Evolutionary conservation across 2,113 vertebrate species (phyloP), one percentile per base, ranked within the genome.

Genomic region (Notarius quadriscutis): DNA sequence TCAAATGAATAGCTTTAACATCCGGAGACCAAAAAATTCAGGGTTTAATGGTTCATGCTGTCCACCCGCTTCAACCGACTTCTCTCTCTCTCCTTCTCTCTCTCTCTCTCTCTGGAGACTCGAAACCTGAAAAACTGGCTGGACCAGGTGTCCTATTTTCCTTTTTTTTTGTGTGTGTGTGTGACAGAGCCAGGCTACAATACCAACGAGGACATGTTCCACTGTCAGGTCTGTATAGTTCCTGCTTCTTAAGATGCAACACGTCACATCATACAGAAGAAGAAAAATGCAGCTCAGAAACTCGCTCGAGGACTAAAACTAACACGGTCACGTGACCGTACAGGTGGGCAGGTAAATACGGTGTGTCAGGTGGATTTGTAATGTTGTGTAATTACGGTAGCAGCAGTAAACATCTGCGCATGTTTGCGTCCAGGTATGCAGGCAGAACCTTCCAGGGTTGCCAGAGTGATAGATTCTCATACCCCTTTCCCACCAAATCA

Each of bases 91-190:
- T 57, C 14, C 27, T 3, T 30, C 18, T 14, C n/a, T 27, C 9
- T 50, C 20, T 63, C n/a, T 67, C 14, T 69, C 25, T 53, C 83
- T 69, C 51, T 51, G 14, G 6, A n/a, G 11, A 15, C 30, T 22
- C 1, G 20, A 87, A 87, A 84, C 86, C 17, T 25, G 87, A 57
- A 41, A 20, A 84, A 87, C 87, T 18, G 60, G 87, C 25, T 83
- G n/a, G 74, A 69, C 74, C 4, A 41, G 81, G 55, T 41, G 34
- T 57, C 7, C 27, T 58, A 57, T n/a, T 3, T 7, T 7, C 27
- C 5, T 63, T 12, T 0, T n/a, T 12, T 51, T 48, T 48, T 69
- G 5, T 67, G 5, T 62, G 18, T 62, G 18, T 77, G n/a, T n/a
- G 25, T 27, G 9, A 53, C 18, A 53, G 75, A 55, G 50, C 12